phyloP scores from a whole-genome alignment of 1,140 invertebrate genomes.

The Drosophila prosaltans region DNA sequence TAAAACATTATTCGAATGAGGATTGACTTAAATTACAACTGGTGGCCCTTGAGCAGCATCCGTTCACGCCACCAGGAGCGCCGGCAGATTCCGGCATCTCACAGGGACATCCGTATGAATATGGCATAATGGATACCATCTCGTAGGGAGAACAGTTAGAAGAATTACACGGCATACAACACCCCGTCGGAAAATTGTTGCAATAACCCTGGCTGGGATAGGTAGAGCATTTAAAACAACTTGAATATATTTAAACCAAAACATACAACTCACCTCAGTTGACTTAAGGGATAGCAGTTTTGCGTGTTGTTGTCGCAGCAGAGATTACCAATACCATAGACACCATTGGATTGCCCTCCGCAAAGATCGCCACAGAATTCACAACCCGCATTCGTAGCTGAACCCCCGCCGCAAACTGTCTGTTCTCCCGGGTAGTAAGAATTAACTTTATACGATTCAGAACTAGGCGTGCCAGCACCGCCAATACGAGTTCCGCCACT shows the following conservation, averaged over 20 bases:
- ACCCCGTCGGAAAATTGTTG: background rate
- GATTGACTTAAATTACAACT: conserved; percentile 22
- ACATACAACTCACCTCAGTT: conserved; percentile 2
- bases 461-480: background rate
- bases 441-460: background rate
- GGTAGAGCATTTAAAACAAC: background rate
- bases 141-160: no score
- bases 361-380: conserved; percentile 1
- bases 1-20: background rate
- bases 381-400: background rate
- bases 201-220: background rate
- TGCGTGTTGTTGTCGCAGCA: background rate
- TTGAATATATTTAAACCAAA: background rate
- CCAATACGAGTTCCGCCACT: conserved; percentile 1
- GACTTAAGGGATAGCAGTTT: background rate
- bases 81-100: background rate
- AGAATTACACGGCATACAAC: background rate
- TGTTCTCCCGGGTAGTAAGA: background rate
- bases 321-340: background rate
- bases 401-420: background rate
- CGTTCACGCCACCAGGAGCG: background rate
- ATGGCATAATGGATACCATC: background rate
- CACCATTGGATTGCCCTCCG: conserved; percentile 1
- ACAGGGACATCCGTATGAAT: background rate
- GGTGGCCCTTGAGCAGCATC: background rate